Conservation (phyloP, 2,888 invertebrate genomes). For the Diarsia mendica region DNA sequence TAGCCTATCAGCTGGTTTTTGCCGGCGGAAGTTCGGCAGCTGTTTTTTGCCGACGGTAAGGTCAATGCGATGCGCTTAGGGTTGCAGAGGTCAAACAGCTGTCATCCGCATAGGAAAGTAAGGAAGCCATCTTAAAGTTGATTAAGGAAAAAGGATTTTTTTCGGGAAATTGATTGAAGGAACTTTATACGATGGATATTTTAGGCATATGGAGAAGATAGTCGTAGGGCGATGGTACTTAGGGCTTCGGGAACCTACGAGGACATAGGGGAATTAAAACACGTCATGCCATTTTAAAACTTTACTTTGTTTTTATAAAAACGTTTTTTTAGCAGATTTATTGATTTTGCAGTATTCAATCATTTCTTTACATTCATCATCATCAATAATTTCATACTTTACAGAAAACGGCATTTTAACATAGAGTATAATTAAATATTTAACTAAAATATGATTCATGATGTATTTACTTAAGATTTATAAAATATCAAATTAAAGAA, state of each 20-base stretch:
- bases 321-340: background rate
- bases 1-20: conserved; percentile 41
- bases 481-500: background rate
- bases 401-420: background rate
- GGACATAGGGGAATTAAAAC: background rate
- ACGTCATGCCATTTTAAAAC: background rate
- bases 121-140: conserved; percentile 4
- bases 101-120: background rate
- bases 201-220: background rate
- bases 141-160: background rate
- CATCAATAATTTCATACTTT: background rate
- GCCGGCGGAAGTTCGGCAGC: conserved; percentile 36
- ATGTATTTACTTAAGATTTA: background rate
- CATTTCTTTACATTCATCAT: too few species aligned
- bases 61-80: conserved; percentile 27
- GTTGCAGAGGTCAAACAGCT: conserved; percentile 45
- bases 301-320: background rate
- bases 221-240: background rate
- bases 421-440: background rate
- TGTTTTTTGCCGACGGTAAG: conserved; percentile 42
- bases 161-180: background rate
- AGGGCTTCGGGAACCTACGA: background rate
- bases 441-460: background rate
- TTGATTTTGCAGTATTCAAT: background rate
- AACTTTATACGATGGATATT: background rate